These are phyloP conservation scores for Orthosia gracilis DNA, from an alignment of 2,888 invertebrate species.

Conservation along the genomic window DNA sequence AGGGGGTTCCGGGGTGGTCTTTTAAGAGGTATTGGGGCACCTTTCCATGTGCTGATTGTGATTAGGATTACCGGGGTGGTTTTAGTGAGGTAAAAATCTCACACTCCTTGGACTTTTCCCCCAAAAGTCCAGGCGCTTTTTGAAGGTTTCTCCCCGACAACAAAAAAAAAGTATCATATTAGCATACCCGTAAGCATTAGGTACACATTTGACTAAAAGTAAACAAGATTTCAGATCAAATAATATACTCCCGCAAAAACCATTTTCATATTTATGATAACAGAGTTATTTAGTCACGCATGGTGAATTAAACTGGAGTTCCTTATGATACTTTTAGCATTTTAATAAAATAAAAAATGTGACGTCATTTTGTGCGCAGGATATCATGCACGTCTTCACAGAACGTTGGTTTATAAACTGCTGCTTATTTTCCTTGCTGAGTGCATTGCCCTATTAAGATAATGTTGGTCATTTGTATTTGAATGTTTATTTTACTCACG, in stretches of 20 bases:
- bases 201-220: neutral
- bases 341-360: slow-evolving; percentile 63
- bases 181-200: neutral
- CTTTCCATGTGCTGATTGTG: no score
- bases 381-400: slow-evolving; percentile 26
- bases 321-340: slow-evolving; percentile 59
- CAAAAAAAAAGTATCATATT: no score
- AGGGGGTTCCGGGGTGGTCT: no score
- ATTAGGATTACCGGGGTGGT: no score
- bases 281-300: slow-evolving; percentile 36
- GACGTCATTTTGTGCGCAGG: slow-evolving; percentile 34
- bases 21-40: no score
- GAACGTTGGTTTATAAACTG: slow-evolving; percentile 39
- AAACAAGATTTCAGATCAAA: neutral
- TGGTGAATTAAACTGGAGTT: slow-evolving; percentile 45
- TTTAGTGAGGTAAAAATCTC: no score
- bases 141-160: no score
- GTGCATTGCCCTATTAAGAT: slow-evolving; percentile 54
- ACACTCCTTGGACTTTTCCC: no score
- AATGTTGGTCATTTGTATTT: slow-evolving; percentile 42
- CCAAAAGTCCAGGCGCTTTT: no score
- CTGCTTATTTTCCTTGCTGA: slow-evolving; percentile 22
- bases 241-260: slow-evolving; percentile 16
- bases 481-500: slow-evolving; percentile 10
- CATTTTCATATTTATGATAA: slow-evolving; percentile 30